Conservation (phyloP, 1,140 invertebrate genomes). For the Lepidurus apus region DNA sequence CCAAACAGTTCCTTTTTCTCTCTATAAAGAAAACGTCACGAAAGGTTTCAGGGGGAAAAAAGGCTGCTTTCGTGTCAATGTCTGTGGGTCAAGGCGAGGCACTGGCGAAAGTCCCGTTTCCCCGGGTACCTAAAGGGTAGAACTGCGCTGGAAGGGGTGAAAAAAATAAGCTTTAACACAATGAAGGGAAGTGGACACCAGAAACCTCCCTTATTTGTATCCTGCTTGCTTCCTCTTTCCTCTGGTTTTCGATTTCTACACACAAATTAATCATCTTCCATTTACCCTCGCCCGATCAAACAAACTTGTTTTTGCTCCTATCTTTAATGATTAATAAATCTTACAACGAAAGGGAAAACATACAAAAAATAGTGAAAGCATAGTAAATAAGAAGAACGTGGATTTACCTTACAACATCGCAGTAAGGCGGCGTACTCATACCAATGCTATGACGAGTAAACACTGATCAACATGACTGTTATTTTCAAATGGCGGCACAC, state of each 20-base stretch:
- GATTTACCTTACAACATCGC: constrained; percentile 6
- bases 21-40: not conserved
- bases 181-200: not conserved
- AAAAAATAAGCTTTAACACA: constrained; percentile 11
- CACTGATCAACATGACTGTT: not conserved
- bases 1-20: not conserved
- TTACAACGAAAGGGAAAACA: not conserved
- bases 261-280: not conserved
- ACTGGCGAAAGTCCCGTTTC: constrained; percentile 13
- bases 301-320: not conserved
- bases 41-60: not conserved
- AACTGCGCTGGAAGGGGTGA: not conserved
- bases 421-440: constrained; percentile 14
- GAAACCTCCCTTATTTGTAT: not conserved
- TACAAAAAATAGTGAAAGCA: not conserved
- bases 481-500: not conserved
- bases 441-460: not conserved
- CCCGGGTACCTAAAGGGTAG: constrained; percentile 1
- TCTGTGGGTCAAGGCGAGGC: constrained; percentile 17
- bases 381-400: not conserved
- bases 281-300: not conserved
- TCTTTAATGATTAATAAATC: not conserved
- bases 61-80: constrained; percentile 8
- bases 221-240: not conserved
- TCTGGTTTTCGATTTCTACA: not conserved